A percentile compares a stretch with the other conserved stretches of the same genome.
Evolutionary conservation across 2,113 vertebrate species (phyloP).

Genomic region (Ciconia stormi): DNA sequence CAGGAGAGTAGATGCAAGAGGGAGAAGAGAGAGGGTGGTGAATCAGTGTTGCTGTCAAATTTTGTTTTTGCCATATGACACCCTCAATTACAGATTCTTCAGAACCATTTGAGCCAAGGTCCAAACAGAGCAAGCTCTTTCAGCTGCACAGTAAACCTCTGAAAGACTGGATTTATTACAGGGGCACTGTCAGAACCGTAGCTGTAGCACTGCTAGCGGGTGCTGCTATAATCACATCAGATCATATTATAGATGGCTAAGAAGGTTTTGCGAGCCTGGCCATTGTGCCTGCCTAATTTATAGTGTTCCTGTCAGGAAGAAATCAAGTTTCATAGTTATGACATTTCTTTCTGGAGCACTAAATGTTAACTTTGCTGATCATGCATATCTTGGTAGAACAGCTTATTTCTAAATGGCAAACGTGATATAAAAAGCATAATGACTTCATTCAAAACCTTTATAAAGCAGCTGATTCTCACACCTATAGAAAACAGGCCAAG

Average conservation of each 20-base stretch:
- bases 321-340: slow-evolving; percentile 71
- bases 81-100: neutral
- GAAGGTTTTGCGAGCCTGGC: slow-evolving; percentile 24
- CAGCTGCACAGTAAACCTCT: neutral
- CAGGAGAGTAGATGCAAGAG: neutral
- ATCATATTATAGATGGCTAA: slow-evolving; percentile 23
- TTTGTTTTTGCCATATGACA: neutral
- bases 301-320: slow-evolving; percentile 41
- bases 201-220: neutral
- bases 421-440: slow-evolving; percentile 52
- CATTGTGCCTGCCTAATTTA: slow-evolving; percentile 53
- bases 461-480: slow-evolving; percentile 50
- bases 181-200: neutral
- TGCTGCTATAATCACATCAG: slow-evolving; percentile 45
- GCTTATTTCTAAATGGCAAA: slow-evolving; percentile 64
- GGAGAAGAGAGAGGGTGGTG: neutral
- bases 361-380: slow-evolving; percentile 70
- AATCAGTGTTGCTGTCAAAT: neutral
- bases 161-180: slow-evolving; percentile 15
- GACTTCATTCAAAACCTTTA: slow-evolving; percentile 57
- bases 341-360: slow-evolving; percentile 70
- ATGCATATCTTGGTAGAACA: slow-evolving; percentile 46
- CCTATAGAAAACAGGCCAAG: slow-evolving; percentile 40
- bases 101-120: neutral
- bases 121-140: neutral